phyloP scores from a whole-genome alignment of 2,888 invertebrate species.

The Scaptomyza tumidula region DNA sequence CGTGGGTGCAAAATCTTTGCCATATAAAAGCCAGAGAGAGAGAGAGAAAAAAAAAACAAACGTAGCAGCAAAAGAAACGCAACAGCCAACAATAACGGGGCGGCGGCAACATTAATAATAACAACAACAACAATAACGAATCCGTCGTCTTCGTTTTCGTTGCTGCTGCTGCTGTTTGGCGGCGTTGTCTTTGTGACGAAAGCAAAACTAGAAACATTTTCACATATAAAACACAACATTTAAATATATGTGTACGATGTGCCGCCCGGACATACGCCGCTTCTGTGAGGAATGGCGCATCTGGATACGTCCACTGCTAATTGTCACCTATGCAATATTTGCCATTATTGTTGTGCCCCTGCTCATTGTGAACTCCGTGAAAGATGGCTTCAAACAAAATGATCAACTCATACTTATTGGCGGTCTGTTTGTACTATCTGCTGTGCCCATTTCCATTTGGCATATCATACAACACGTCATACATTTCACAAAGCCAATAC shows the following conservation, averaged over 20 bases:
- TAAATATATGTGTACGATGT: constrained; percentile 57
- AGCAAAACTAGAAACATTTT: constrained; percentile 40
- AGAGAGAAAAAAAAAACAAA: constrained; percentile 14
- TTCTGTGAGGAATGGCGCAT: constrained; percentile 89
- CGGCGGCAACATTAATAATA: constrained; percentile 54
- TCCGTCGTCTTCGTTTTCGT: constrained; percentile 16
- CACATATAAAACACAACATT: constrained; percentile 10
- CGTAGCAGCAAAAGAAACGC: constrained; percentile 25
- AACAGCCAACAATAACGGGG: constrained; percentile 59
- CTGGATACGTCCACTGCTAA: constrained; percentile 95
- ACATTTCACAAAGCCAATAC: constrained; percentile 94
- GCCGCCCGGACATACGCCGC: constrained; percentile 77
- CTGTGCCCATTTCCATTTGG: constrained; percentile 96
- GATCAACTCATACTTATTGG: constrained; percentile 93
- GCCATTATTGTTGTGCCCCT: constrained; percentile 94
- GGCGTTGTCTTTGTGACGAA: constrained; percentile 59
- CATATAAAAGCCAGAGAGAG: constrained; percentile 31
- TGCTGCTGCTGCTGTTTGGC: constrained; percentile 30
- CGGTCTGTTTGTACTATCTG: constrained; percentile 95
- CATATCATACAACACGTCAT: constrained; percentile 97
- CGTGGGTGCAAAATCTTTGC: constrained; percentile 33
- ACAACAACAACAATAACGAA: constrained; percentile 29
- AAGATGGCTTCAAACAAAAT: constrained; percentile 91
- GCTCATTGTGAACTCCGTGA: constrained; percentile 91
- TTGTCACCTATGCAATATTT: constrained; percentile 91